Evolutionary conservation across 2,888 invertebrate genomes (phyloP), one percentile per base, ranked within the genome.

Genomic region (Phymatocera aterrima): DNA sequence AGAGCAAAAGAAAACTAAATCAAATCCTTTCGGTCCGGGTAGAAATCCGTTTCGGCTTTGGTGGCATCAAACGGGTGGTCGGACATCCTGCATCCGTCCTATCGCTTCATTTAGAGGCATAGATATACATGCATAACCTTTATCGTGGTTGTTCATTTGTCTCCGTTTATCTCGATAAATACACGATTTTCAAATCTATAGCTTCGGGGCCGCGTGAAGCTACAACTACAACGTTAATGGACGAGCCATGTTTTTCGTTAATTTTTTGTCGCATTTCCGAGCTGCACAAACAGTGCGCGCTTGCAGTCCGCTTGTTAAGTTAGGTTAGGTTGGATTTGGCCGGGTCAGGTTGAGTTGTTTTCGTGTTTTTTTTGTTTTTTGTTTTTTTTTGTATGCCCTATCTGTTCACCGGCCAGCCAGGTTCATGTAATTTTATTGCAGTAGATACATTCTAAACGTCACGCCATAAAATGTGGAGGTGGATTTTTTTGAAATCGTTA

Each of bases 221-320:
- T 51, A 40, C 51, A 77, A 6, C 75, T 81, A 61, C 28, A 24
- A 78, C 80, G 80, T 82, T 83, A 84, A 84, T 83, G 83, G 83
- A 84, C 81, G 83, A 80, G 77, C 79, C 72, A 81, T 81, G 82
- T 83, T 81, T 54, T 79, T 80, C 79, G 82, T 5, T 2, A 79
- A 79, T 79, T 79, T 80, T 83, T 83, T 83, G 81, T 82, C 82
- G 80, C 24, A 21, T 51, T 15, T 12, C 21, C 68, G 68, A 46
- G 18, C 46, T n/a, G 51, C n/a, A 18, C 12, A 54, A 3, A 54
- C 28, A n/a, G n/a, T n/a, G n/a, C n/a, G n/a, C n/a, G n/a, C n/a
- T n/a, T n/a, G n/a, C n/a, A n/a, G n/a, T n/a, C n/a, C n/a, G n/a
- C n/a, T n/a, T n/a, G n/a, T n/a, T n/a, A n/a, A n/a, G n/a, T n/a